phyloP scores from a whole-genome alignment of 2,888 invertebrate genomes.

The Macrosoma leucophasiata region DNA sequence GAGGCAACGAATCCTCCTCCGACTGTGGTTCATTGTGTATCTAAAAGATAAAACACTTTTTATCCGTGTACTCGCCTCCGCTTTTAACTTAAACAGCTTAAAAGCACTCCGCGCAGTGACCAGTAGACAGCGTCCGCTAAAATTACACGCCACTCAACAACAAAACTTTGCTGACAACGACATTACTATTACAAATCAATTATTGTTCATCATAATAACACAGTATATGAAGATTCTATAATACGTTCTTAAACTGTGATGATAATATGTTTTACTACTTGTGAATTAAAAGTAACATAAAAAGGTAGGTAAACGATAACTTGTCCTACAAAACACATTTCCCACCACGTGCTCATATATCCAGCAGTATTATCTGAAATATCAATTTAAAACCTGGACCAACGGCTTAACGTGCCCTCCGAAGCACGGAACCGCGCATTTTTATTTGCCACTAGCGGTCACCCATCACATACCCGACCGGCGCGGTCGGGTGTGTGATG shows the following conservation, averaged over 20 bases:
- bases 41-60: too few relatives aligned
- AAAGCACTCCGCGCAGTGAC: constrained; percentile 54
- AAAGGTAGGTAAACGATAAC: not conserved
- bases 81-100: constrained; percentile 28
- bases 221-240: constrained; percentile 16
- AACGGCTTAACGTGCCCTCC: too few relatives aligned
- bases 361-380: too few relatives aligned
- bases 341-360: not conserved
- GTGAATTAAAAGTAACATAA: constrained; percentile 4
- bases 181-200: constrained; percentile 37
- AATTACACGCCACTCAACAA: constrained; percentile 53
- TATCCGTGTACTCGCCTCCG: too few relatives aligned
- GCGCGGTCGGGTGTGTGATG: too few relatives aligned
- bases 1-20: too few relatives aligned
- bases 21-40: too few relatives aligned
- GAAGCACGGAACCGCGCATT: too few relatives aligned
- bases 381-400: too few relatives aligned
- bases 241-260: constrained; percentile 13
- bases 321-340: not conserved
- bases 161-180: constrained; percentile 50
- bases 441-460: too few relatives aligned
- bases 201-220: constrained; percentile 26
- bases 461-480: too few relatives aligned
- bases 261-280: constrained; percentile 13
- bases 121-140: constrained; percentile 46